These are phyloP conservation scores for Pollenia griseotomentosa DNA, from an alignment of 2,888 invertebrate genomes.

Conservation along the genomic window DNA sequence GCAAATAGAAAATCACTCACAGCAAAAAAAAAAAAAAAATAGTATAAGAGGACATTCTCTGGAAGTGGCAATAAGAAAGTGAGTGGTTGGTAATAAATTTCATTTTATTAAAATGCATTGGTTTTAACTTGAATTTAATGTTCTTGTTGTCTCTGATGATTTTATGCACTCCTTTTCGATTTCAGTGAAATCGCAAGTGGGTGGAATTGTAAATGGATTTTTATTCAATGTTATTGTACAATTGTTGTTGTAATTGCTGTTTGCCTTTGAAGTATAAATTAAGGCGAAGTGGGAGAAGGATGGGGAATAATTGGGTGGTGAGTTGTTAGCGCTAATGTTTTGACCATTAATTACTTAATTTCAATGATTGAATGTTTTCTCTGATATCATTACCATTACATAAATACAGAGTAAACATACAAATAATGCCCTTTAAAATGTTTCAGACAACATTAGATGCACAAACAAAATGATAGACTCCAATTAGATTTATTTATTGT, in stretches of 20 bases:
- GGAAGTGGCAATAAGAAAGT: conserved; percentile 11
- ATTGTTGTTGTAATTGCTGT: conserved; percentile 8
- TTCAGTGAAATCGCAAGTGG: conserved; percentile 32
- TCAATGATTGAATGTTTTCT: conserved; percentile 77
- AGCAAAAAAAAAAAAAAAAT: neutral
- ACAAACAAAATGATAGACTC: conserved; percentile 4
- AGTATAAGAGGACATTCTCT: neutral
- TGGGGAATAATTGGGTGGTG: conserved; percentile 25
- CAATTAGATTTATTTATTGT: conserved; percentile 64
- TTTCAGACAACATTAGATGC: neutral
- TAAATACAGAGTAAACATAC: conserved; percentile 28
- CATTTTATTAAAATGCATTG: conserved; percentile 72
- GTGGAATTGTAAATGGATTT: conserved; percentile 45
- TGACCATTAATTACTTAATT: conserved; percentile 79
- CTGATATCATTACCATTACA: conserved; percentile 74
- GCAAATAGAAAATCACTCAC: conserved; percentile 35
- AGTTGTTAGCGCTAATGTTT: conserved; percentile 65
- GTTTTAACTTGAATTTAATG: conserved; percentile 49
- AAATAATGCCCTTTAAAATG: neutral
- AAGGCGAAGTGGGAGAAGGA: conserved; percentile 2
- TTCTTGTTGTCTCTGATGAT: conserved; percentile 46
- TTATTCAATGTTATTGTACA: conserved; percentile 3
- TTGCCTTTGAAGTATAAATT: conserved; percentile 42
- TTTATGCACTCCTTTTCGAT: conserved; percentile 61
- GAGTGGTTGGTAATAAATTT: conserved; percentile 76